A percentile compares a stretch with the other conserved stretches of the same genome.
phyloP scores from a whole-genome alignment of 2,113 vertebrate genomes.

The Pleuronectes platessa region DNA sequence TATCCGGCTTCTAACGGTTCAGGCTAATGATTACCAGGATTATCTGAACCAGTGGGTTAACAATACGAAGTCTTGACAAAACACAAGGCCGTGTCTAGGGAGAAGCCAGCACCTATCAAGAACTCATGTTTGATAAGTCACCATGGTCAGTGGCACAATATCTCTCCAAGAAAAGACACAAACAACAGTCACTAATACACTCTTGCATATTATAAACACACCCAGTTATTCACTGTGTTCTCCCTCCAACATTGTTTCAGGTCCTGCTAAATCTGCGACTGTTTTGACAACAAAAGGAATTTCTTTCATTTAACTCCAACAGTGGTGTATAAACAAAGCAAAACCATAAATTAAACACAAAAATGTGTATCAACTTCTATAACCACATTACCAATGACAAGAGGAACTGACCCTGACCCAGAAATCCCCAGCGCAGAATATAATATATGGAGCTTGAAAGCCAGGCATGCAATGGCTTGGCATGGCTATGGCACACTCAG shows the following conservation, averaged over 20 bases:
- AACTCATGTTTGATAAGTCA: constrained; percentile 7
- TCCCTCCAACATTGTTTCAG: not conserved
- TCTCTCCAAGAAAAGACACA: not conserved
- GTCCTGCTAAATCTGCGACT: constrained; percentile 11
- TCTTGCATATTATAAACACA: not conserved
- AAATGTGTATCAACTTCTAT: not conserved
- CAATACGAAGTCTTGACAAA: not conserved
- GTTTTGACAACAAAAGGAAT: constrained; percentile 29
- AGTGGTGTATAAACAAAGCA: not conserved
- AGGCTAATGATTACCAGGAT: constrained; percentile 56
- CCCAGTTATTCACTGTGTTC: not conserved
- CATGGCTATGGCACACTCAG: constrained; percentile 9
- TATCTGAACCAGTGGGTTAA: constrained; percentile 45
- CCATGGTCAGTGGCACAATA: not conserved
- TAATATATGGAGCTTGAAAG: constrained; percentile 17
- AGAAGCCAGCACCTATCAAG: not conserved
- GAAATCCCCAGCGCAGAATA: constrained; percentile 14
- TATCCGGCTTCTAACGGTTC: constrained; percentile 28
- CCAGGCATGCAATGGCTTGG: constrained; percentile 23
- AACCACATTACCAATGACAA: not conserved
- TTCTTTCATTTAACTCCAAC: constrained; percentile 16
- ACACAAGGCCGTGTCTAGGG: constrained; percentile 5
- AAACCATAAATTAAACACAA: constrained; percentile 8
- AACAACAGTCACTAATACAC: not conserved
- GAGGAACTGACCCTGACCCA: constrained; percentile 24